Evolutionary conservation across 2,113 vertebrate species (phyloP), one percentile per base, ranked within the genome.

Genomic region (Hippoglossus stenolepis): DNA sequence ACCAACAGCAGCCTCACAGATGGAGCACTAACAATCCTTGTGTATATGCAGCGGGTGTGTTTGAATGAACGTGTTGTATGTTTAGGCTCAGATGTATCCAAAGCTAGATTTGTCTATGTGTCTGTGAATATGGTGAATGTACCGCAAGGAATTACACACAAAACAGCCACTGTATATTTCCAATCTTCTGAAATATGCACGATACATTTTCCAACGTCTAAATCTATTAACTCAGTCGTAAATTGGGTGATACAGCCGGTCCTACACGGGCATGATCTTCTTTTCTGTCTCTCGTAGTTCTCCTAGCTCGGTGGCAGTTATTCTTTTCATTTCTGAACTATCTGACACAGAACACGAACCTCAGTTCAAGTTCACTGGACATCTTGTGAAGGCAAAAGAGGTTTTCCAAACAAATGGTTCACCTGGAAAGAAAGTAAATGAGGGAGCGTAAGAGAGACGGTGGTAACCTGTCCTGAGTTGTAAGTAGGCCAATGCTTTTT

Each of bases 401-500:
- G 20, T 26, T 23, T 62, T 23, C 49, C 31, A 3, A 7, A 63
- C 35, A 35, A 62, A 64, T 5, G 0, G 17, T 74, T 65, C 0
- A 13, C 15, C 43, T 65, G 11, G 8, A 54, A 57, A 66, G 49
- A 77, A 73, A 73, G 24, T 17, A 38, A 57, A 78, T 43, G 31
- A 51, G 40, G 15, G 40, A 75, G 70, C 11, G 64, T 15, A 5
- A 17, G 40, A 70, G 73, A 72, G 71, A 63, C 35, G 3, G 43
- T n/a, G 45, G 17, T 59, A 82, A 85, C 67, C 65, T 78, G 75
- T 71, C 72, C 70, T 67, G 75, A 75, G 62, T 69, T 47, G 59
- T 79, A 91, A 84, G 75, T 90, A 90, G 87, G 89, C 64, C 85
- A 89, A n/a, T 8, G 1, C 5, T 62, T 65, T 54, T 58, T 70